Percentiles rank a stretch among this genome's conserved stretches.
These are phyloP conservation scores for Chrysolina oricalcia DNA, from an alignment of 2,888 invertebrate genomes.

Conservation along the genomic window DNA sequence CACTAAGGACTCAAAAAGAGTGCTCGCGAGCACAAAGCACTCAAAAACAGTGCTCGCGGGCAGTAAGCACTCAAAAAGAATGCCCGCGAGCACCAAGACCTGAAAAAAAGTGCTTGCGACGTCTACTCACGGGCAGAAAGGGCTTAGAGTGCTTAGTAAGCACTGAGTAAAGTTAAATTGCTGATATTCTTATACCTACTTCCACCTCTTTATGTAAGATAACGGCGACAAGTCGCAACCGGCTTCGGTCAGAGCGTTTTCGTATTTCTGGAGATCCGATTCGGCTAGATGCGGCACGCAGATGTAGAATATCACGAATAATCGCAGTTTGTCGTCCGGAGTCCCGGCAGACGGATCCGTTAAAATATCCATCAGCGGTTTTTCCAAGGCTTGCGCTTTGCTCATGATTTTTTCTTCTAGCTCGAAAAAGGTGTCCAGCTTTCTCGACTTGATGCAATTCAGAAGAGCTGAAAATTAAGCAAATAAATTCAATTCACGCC, in stretches of 20 bases:
- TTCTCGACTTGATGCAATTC: constrained; percentile 88
- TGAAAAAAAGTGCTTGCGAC: neutral
- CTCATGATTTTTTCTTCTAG: constrained; percentile 98
- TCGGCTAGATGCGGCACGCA: constrained; percentile 88
- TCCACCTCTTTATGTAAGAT: constrained; percentile 94
- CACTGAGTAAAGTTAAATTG: constrained; percentile 2
- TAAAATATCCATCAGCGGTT: constrained; percentile 90
- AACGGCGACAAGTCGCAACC: constrained; percentile 91
- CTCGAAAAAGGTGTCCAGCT: constrained; percentile 97
- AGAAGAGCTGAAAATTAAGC: constrained; percentile 79
- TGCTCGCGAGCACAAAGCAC: no score
- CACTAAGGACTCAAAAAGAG: no score
- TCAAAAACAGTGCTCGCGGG: no score
- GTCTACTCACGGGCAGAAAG: no score
- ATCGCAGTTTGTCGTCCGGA: constrained; percentile 92
- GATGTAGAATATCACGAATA: constrained; percentile 94
- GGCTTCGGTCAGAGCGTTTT: constrained; percentile 83
- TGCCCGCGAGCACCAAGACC: no score
- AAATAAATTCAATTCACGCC: constrained; percentile 1
- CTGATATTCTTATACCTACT: constrained; percentile 74
- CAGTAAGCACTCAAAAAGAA: no score
- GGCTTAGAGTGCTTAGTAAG: no score
- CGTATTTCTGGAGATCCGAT: constrained; percentile 88
- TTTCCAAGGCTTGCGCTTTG: constrained; percentile 81
- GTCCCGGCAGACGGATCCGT: constrained; percentile 90